A percentile compares a stretch with the other conserved stretches of the same genome.
phyloP scores from a whole-genome alignment of 2,888 invertebrate species.

The Lathronympha strigana region DNA sequence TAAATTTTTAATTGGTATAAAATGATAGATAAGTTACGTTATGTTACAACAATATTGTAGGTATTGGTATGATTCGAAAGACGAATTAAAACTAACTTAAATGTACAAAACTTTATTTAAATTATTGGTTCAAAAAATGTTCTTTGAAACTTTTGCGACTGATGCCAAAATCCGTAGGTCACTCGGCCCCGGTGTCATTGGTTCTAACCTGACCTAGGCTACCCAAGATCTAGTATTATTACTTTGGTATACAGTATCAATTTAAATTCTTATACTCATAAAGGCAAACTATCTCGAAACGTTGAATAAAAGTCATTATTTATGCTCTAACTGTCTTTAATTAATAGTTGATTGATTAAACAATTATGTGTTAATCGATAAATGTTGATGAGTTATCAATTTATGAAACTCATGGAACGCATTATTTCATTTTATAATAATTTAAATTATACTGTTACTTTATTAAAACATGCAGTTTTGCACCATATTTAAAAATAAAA shows the following conservation, averaged over 20 bases:
- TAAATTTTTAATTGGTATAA: too few relatives aligned
- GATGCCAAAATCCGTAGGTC: too few relatives aligned
- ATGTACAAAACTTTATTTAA: too few relatives aligned
- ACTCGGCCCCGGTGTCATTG: too few relatives aligned
- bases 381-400: slow-evolving; percentile 16
- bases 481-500: too few relatives aligned
- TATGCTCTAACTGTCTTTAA: slow-evolving; percentile 27
- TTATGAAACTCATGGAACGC: background rate
- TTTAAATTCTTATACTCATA: background rate
- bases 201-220: too few relatives aligned
- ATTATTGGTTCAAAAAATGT: too few relatives aligned
- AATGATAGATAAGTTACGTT: too few relatives aligned
- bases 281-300: background rate
- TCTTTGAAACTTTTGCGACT: background rate
- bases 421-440: slow-evolving; percentile 17
- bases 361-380: slow-evolving; percentile 24
- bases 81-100: background rate
- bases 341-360: slow-evolving; percentile 23
- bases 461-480: too few relatives aligned
- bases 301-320: slow-evolving; percentile 10
- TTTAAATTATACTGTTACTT: background rate
- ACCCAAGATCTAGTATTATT: too few relatives aligned
- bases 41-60: too few relatives aligned
- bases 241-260: background rate
- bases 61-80: too few relatives aligned